phyloP scores from a whole-genome alignment of 1,140 invertebrate genomes.

The Vanessa atalanta region DNA sequence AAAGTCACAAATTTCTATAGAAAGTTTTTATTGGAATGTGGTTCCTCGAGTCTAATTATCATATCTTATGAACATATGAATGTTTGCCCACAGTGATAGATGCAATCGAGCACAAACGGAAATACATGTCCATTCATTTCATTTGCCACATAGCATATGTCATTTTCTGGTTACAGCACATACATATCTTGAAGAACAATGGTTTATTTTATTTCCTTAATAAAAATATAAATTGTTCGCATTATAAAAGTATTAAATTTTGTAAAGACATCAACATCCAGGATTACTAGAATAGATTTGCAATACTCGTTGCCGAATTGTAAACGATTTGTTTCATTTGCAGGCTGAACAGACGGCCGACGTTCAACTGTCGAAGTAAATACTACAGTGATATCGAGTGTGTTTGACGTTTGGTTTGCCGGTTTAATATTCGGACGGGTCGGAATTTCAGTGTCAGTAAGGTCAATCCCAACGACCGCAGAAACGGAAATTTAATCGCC shows the following conservation, averaged over 20 bases:
- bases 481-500: conserved; percentile 21
- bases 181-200: conserved; percentile 24
- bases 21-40: conserved; percentile 6
- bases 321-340: background rate
- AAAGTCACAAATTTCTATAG: background rate
- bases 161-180: conserved; percentile 3
- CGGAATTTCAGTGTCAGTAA: conserved; percentile 20
- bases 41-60: conserved; percentile 18
- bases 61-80: conserved; percentile 9
- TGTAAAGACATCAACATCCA: background rate
- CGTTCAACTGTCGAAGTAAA: background rate
- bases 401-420: background rate
- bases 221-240: conserved; percentile 1
- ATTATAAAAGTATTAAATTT: background rate
- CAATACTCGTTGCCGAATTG: background rate
- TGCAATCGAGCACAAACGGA: conserved; percentile 28
- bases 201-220: conserved; percentile 13
- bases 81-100: conserved; percentile 7
- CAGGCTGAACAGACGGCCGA: background rate
- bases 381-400: background rate
- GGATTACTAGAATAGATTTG: no score
- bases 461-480: conserved; percentile 13
- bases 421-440: background rate
- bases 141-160: background rate
- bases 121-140: conserved; percentile 13